These are phyloP conservation scores for Malacoraja senta DNA, from an alignment of 2,797 vertebrate species.

Conservation along the genomic window DNA sequence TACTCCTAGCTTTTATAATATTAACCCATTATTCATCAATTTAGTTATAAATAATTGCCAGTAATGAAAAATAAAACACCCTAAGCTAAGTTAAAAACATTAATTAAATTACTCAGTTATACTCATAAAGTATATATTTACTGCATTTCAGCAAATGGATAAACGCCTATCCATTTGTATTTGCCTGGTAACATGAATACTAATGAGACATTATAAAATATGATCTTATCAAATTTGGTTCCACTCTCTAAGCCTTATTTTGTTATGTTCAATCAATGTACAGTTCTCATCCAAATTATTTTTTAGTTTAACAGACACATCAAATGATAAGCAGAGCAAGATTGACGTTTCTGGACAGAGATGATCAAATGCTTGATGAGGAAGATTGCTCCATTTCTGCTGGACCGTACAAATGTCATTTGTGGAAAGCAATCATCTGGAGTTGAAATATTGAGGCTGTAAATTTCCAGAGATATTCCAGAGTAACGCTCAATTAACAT, in stretches of 20 bases:
- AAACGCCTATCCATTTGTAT: not conserved
- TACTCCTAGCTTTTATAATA: not conserved
- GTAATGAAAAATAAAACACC: not conserved
- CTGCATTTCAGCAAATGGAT: not conserved
- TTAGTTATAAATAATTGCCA: not conserved
- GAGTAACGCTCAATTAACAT: not conserved
- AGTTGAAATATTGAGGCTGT: not conserved
- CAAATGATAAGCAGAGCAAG: not conserved
- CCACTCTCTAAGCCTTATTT: not conserved
- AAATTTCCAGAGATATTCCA: not conserved
- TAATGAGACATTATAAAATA: slow-evolving; percentile 4
- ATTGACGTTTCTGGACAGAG: not conserved
- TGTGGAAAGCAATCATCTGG: not conserved
- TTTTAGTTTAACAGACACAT: not conserved
- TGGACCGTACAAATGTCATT: not conserved
- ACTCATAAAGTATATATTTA: not conserved
- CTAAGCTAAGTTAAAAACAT: not conserved
- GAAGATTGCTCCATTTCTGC: not conserved
- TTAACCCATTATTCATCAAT: not conserved
- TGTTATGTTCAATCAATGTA: not conserved
- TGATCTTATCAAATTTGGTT: not conserved
- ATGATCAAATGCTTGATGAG: slow-evolving; percentile 18
- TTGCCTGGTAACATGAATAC: not conserved
- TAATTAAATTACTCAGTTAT: not conserved
- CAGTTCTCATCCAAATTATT: not conserved